Conservation (phyloP, 2,888 invertebrate genomes). For the Drosophila subquinaria region DNA sequence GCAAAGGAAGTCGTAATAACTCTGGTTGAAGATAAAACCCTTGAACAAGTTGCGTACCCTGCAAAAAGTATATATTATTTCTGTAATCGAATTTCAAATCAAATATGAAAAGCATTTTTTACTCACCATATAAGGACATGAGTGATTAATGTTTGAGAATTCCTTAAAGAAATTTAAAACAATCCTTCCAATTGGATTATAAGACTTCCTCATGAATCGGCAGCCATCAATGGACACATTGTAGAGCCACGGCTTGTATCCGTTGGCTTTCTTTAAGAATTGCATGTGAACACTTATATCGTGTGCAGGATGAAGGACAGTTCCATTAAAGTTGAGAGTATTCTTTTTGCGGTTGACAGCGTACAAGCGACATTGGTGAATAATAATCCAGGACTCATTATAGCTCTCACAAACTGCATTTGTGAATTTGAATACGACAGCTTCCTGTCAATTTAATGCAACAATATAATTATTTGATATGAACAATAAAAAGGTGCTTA, state of each 20-base stretch:
- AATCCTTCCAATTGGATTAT: slow-evolving; percentile 25
- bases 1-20: slow-evolving; percentile 24
- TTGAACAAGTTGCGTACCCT: slow-evolving; percentile 22
- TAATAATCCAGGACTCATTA: slow-evolving; percentile 41
- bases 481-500: no score
- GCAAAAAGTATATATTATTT: neutral
- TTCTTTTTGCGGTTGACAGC: slow-evolving; percentile 28
- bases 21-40: slow-evolving; percentile 27
- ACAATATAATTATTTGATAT: no score
- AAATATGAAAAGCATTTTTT: no score
- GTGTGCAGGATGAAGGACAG: slow-evolving; percentile 25
- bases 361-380: slow-evolving; percentile 41
- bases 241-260: slow-evolving; percentile 45
- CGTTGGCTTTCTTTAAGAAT: slow-evolving; percentile 38
- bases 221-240: slow-evolving; percentile 29
- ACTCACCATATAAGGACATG: slow-evolving; percentile 41
- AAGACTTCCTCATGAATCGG: slow-evolving; percentile 12
- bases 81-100: neutral
- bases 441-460: slow-evolving; percentile 13
- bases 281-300: neutral
- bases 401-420: slow-evolving; percentile 40
- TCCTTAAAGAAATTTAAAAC: no score
- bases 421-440: slow-evolving; percentile 38
- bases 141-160: slow-evolving; percentile 18
- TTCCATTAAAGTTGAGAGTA: slow-evolving; percentile 29